These are phyloP conservation scores for Troides helena DNA, from an alignment of 2,888 invertebrate genomes.

Conservation along the genomic window DNA sequence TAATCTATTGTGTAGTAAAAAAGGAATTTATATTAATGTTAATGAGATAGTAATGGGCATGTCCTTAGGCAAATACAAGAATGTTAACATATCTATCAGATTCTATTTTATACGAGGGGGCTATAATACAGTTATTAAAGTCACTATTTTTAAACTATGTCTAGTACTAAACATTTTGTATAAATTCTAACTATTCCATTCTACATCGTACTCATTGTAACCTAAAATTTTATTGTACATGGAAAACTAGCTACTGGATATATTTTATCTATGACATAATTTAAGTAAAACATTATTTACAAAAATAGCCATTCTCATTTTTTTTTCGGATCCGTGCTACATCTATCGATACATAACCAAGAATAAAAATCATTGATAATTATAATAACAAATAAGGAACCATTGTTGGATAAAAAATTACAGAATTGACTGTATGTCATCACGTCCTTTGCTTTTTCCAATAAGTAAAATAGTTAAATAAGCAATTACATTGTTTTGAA, in stretches of 20 bases:
- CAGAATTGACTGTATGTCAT: background rate
- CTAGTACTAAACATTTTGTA: slow-evolving; percentile 72
- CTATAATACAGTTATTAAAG: slow-evolving; percentile 68
- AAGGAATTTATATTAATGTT: slow-evolving; percentile 36
- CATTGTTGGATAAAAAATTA: background rate
- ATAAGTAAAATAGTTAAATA: background rate
- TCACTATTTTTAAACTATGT: slow-evolving; percentile 67
- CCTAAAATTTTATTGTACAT: slow-evolving; percentile 79
- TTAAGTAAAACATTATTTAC: slow-evolving; percentile 78
- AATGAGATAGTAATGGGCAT: slow-evolving; percentile 41
- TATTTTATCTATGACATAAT: slow-evolving; percentile 73
- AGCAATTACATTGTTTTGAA: slow-evolving; percentile 35
- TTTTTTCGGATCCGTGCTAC: slow-evolving; percentile 55
- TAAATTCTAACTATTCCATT: slow-evolving; percentile 74
- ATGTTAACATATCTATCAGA: slow-evolving; percentile 52
- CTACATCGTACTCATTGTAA: slow-evolving; percentile 66
- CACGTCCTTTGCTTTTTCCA: background rate
- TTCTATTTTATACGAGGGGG: slow-evolving; percentile 55
- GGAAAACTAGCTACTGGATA: slow-evolving; percentile 76
- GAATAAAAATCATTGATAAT: slow-evolving; percentile 35
- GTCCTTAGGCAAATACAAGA: slow-evolving; percentile 47
- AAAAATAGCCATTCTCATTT: slow-evolving; percentile 74
- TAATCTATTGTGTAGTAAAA: slow-evolving; percentile 20
- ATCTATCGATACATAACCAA: slow-evolving; percentile 48
- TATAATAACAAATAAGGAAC: slow-evolving; percentile 43